Evolutionary conservation across 2,888 invertebrate genomes (phyloP).

Genomic region (Neoitamus cyanurus): DNA sequence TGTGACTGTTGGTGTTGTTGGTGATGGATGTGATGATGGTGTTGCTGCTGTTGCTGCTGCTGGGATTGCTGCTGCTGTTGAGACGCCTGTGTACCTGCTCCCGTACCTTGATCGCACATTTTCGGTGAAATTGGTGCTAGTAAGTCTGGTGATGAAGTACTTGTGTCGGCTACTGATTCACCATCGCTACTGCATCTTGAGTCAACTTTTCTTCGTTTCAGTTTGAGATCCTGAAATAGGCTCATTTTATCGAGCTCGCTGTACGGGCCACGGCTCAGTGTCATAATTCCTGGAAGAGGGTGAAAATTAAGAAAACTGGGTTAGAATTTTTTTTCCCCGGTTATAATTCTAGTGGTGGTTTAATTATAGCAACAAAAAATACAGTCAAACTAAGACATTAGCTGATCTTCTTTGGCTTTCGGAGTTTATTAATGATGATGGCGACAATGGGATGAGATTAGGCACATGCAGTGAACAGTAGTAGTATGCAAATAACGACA

Average conservation of each 20-base stretch:
- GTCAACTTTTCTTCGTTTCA: constrained; percentile 97
- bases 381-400: constrained; percentile 22
- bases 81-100: constrained; percentile 53
- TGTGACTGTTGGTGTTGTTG: constrained; percentile 56
- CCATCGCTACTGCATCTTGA: constrained; percentile 97
- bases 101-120: constrained; percentile 70
- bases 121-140: constrained; percentile 85
- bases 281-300: constrained; percentile 87
- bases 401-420: constrained; percentile 40
- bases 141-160: constrained; percentile 91
- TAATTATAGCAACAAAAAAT: neutral
- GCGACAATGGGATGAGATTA: constrained; percentile 11
- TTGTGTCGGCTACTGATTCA: constrained; percentile 94
- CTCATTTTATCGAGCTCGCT: constrained; percentile 97
- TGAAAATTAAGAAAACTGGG: constrained; percentile 39
- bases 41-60: constrained; percentile 57
- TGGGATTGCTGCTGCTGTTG: constrained; percentile 55
- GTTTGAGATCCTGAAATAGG: constrained; percentile 98
- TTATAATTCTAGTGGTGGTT: neutral
- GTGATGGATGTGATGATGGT: constrained; percentile 56
- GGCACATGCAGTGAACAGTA: constrained; percentile 9
- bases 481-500: neutral
- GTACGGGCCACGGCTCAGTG: constrained; percentile 97
- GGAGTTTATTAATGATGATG: neutral
- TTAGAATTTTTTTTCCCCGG: neutral